Evolutionary conservation across 2,797 vertebrate species (phyloP).

Genomic region (Alectoris magna): DNA sequence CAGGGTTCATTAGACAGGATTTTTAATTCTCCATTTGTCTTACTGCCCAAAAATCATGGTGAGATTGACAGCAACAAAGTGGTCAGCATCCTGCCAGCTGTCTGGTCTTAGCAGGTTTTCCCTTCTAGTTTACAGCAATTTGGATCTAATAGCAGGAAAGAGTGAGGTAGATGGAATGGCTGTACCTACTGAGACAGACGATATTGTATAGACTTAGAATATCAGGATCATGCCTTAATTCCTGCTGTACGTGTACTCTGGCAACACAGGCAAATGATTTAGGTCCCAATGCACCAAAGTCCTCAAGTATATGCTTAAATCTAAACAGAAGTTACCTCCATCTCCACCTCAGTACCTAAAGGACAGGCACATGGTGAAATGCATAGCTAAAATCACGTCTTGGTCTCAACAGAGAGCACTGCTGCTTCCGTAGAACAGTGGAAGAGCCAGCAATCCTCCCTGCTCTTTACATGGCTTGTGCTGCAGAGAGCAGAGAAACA

Average conservation of each 20-base stretch:
- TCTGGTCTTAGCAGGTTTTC: neutral
- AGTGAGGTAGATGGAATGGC: accelerated
- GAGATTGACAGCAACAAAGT: neutral
- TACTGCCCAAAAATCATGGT: neutral
- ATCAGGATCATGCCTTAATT: neutral
- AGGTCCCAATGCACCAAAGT: neutral
- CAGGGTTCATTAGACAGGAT: neutral
- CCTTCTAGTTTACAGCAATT: neutral
- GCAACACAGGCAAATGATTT: neutral
- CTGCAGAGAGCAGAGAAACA: neutral
- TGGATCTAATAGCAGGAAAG: neutral
- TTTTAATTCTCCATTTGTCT: neutral
- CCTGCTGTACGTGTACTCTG: neutral
- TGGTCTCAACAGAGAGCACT: neutral
- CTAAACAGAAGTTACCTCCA: neutral
- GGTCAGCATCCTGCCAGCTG: neutral
- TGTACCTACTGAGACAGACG: neutral
- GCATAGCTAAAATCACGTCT: neutral
- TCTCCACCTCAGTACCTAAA: neutral
- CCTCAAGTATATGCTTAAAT: neutral
- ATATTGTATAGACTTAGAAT: neutral
- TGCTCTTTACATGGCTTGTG: neutral
- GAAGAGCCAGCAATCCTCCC: neutral
- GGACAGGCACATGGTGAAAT: neutral
- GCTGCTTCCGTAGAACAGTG: neutral